phyloP scores from a whole-genome alignment of 2,797 vertebrate genomes.

The Poliocrania exsul region DNA sequence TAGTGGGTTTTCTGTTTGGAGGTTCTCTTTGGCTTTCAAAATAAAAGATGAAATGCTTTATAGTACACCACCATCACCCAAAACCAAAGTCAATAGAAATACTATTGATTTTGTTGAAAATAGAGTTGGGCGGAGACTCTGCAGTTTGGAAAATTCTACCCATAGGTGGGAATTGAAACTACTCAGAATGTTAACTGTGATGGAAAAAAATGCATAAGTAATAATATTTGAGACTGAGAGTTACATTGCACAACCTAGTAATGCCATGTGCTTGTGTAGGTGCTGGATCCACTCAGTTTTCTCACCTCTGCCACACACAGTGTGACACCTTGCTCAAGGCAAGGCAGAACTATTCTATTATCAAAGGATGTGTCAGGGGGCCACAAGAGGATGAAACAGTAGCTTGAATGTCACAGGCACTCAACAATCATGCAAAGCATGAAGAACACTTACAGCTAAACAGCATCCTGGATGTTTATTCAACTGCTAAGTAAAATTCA shows the following conservation, averaged over 20 bases:
- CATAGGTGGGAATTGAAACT: slow-evolving; percentile 29
- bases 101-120: not conserved
- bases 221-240: not conserved
- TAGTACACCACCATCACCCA: not conserved
- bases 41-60: not conserved
- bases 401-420: not conserved
- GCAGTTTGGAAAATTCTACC: not conserved
- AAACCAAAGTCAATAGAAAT: not conserved
- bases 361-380: not conserved
- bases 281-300: not conserved
- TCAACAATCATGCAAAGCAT: not conserved
- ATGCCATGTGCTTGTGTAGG: not conserved
- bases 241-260: not conserved
- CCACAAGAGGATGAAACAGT: not conserved
- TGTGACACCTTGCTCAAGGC: not conserved
- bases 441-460: not conserved
- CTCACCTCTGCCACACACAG: not conserved
- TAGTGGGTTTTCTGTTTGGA: not conserved
- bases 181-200: not conserved
- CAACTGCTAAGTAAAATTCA: not conserved
- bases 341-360: not conserved
- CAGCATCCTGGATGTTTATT: not conserved
- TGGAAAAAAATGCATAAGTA: slow-evolving; percentile 39
- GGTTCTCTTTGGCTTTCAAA: not conserved
- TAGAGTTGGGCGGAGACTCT: not conserved